A percentile compares a stretch with the other conserved stretches of the same genome.
These are phyloP conservation scores for Drosophila sp. DNA, from an alignment of 1,140 invertebrate species.

Conservation along the genomic window DNA sequence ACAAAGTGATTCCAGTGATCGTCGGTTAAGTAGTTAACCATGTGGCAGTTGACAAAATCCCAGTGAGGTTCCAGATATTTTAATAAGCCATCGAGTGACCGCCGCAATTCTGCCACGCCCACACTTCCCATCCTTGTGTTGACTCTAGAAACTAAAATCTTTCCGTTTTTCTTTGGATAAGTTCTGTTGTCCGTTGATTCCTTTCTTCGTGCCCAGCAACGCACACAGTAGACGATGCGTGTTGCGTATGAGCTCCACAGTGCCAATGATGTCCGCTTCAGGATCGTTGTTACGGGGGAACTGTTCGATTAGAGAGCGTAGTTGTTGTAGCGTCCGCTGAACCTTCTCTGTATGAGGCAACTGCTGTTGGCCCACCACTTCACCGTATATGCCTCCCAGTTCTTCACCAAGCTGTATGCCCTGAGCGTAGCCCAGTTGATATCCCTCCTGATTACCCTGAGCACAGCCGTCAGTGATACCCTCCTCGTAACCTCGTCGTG, in stretches of 20 bases:
- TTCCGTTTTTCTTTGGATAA: slow-evolving; percentile 38
- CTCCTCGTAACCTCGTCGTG: slow-evolving; percentile 86
- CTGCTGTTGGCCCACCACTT: slow-evolving; percentile 81
- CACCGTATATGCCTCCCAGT: slow-evolving; percentile 87
- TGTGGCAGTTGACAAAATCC: slow-evolving; percentile 90
- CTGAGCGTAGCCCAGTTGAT: slow-evolving; percentile 88
- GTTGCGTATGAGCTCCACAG: slow-evolving; percentile 87
- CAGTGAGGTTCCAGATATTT: slow-evolving; percentile 87
- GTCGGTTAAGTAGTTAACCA: slow-evolving; percentile 92
- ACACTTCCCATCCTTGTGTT: slow-evolving; percentile 36
- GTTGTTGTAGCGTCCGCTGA: slow-evolving; percentile 85
- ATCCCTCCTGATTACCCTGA: slow-evolving; percentile 87
- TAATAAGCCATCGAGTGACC: slow-evolving; percentile 86
- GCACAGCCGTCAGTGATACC: slow-evolving; percentile 86
- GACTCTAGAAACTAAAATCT: slow-evolving; percentile 69
- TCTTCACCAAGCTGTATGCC: slow-evolving; percentile 88
- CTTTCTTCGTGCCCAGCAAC: slow-evolving; percentile 86
- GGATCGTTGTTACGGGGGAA: slow-evolving; percentile 89
- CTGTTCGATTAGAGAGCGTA: slow-evolving; percentile 87
- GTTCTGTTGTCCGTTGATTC: neutral
- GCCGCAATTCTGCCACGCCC: slow-evolving; percentile 54
- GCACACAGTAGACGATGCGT: slow-evolving; percentile 89
- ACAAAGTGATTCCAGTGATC: slow-evolving; percentile 88
- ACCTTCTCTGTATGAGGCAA: slow-evolving; percentile 76
- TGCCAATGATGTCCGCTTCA: slow-evolving; percentile 87